phyloP scores from a whole-genome alignment of 1,140 invertebrate species.

The Halictus rubicundus region DNA sequence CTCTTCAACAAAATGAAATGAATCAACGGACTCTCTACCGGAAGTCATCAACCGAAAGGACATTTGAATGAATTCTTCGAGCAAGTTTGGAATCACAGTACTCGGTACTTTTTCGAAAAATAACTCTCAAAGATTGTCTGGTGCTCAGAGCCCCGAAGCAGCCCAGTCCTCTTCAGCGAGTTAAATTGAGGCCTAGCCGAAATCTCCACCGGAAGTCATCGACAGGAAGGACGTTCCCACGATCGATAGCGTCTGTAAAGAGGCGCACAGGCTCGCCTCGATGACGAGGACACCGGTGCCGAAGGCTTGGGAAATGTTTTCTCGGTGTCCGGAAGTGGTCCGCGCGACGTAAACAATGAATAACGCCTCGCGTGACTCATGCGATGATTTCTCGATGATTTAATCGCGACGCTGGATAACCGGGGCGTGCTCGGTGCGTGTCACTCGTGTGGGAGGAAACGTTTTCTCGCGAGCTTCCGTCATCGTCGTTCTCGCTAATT shows the following conservation, averaged over 20 bases:
- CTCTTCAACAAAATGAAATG: too few relatives aligned
- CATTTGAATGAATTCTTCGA: too few relatives aligned
- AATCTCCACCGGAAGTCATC: too few relatives aligned
- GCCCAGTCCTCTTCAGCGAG: too few relatives aligned
- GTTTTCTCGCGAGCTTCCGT: not conserved
- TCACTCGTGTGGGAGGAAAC: not conserved
- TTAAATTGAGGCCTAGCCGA: not conserved
- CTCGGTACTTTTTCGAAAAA: too few relatives aligned
- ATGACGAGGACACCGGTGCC: not conserved
- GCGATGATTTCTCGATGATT: conserved; percentile 33
- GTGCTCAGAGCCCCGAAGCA: too few relatives aligned
- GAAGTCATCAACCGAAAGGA: too few relatives aligned
- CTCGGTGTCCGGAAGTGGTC: not conserved
- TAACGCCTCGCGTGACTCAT: conserved; percentile 22
- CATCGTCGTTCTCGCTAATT: conserved; percentile 2
- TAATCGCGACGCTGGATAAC: conserved; percentile 7
- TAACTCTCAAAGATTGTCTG: too few relatives aligned
- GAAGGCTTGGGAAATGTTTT: not conserved
- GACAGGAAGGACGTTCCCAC: not conserved
- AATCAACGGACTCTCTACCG: too few relatives aligned
- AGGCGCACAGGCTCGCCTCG: not conserved
- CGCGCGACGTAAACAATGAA: conserved; percentile 27
- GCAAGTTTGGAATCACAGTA: too few relatives aligned
- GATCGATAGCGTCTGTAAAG: not conserved
- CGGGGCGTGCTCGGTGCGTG: conserved; percentile 8